Evolutionary conservation across 2,888 invertebrate genomes (phyloP).

Genomic region (Cataglyphis altisquamis): DNA sequence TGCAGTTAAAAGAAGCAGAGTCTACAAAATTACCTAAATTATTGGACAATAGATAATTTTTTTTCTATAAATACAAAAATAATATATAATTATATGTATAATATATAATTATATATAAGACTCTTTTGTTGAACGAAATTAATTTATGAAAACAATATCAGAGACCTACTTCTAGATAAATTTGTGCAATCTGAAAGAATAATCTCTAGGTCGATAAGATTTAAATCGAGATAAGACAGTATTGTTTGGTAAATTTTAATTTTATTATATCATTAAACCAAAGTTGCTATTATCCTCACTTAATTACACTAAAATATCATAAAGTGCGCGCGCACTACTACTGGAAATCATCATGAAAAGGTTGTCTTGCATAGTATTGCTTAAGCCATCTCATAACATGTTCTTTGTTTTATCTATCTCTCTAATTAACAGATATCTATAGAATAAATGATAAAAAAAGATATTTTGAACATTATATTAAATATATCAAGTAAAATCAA

Average conservation of each 20-base stretch:
- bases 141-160: neutral
- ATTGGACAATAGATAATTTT: neutral
- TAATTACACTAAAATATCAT: neutral
- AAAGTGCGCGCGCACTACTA: neutral
- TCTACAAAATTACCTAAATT: neutral
- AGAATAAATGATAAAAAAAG: neutral
- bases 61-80: neutral
- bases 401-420: neutral
- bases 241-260: slow-evolving; percentile 22
- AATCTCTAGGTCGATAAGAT: slow-evolving; percentile 41
- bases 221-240: slow-evolving; percentile 4
- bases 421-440: neutral
- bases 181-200: neutral
- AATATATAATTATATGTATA: neutral
- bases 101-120: neutral
- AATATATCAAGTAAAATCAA: neutral
- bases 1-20: neutral
- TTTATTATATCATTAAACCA: neutral
- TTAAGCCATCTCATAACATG: neutral
- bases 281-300: neutral
- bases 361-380: slow-evolving; percentile 16
- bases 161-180: neutral
- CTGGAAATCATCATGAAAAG: slow-evolving; percentile 40
- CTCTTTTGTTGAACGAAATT: neutral
- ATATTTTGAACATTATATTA: slow-evolving; percentile 1